Base-by-base conservation (phyloP, 64 coral and sea anemone genomes). In the Astreopora myriophthalma region DNA sequence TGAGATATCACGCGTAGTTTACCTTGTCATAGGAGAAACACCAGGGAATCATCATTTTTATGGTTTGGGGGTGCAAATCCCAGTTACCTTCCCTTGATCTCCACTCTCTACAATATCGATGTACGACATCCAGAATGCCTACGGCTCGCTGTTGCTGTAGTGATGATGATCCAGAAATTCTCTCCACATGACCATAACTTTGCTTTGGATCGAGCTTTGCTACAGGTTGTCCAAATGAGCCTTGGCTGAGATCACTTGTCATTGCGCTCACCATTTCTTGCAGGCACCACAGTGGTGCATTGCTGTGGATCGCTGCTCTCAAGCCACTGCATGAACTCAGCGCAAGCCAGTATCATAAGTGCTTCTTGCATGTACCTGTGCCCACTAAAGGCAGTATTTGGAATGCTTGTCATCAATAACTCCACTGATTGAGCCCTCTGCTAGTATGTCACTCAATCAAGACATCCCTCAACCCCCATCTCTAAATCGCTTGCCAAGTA, bases 1-100 rank as follows among this genome's bases (percentile, higher is more conserved):
- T 48, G 8, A 94, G 60, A 38, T 94, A 94, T 22, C 92, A 1
- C 12, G 74, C 39, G 24, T 88, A 94, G 73, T 94, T 93, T 1
- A 88, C 23, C 17, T 39, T 82, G 49, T 94, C 68, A 93, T 46
- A 11, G 42, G 11, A 4, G 42, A 46, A 46, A 46, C 42, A 46
- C 42, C 42, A 46, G 14, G 92, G 84, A 5, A 93, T 20, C 82
- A 86, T 77, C 34, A 38, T n/a, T 12, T 60, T 8, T 10, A 93
- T 88, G 28, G 17, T 46, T n/a, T 60, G 19, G 3, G 88, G 8
- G 37, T 88, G 92, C 10, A 46, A 46, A 46, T 46, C 42, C 42
- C 42, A 46, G 42, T 46, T 46, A 46, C 42, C 42, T 46, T 78
- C 75, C 34, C 85, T 0, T n/a, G 49, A 72, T 14, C 73, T 85